phyloP scores from a whole-genome alignment of 1,140 invertebrate genomes.

The Scaptomyza hsui region DNA sequence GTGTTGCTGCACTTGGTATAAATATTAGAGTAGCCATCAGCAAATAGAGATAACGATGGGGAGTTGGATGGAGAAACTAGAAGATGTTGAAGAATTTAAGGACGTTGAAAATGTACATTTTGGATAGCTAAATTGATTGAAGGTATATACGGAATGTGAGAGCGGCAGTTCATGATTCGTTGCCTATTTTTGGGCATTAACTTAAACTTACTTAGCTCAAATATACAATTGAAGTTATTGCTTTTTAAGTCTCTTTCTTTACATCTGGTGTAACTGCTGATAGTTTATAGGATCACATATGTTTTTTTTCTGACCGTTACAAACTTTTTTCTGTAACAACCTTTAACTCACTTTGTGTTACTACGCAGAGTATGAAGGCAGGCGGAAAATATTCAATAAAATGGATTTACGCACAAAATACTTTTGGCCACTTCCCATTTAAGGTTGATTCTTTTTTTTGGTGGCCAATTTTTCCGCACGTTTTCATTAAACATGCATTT shows the following conservation, averaged over 20 bases:
- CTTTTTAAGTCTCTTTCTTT: too few relatives aligned
- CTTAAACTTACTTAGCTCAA: too few relatives aligned
- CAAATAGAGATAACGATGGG: neutral
- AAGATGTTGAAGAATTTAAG: too few relatives aligned
- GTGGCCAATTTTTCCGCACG: neutral
- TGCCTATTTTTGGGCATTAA: too few relatives aligned
- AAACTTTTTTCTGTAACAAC: too few relatives aligned
- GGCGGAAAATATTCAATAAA: slow-evolving; percentile 5
- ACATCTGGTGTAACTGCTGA: too few relatives aligned
- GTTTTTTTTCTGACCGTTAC: neutral
- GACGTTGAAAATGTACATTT: too few relatives aligned
- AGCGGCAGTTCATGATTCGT: too few relatives aligned
- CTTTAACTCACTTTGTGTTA: neutral
- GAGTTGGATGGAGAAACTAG: neutral
- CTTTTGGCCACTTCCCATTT: slow-evolving; percentile 15
- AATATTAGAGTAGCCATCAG: slow-evolving; percentile 50
- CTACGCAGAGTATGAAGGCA: neutral
- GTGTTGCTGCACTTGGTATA: slow-evolving; percentile 38
- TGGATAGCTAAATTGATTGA: too few relatives aligned
- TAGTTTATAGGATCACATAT: neutral
- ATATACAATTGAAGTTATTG: too few relatives aligned
- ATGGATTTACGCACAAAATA: slow-evolving; percentile 27
- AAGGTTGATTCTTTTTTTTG: neutral
- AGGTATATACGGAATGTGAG: too few relatives aligned
- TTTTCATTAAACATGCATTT: slow-evolving; percentile 40